These are phyloP conservation scores for Jacana jacana DNA, from an alignment of 2,113 vertebrate genomes.

Conservation along the genomic window DNA sequence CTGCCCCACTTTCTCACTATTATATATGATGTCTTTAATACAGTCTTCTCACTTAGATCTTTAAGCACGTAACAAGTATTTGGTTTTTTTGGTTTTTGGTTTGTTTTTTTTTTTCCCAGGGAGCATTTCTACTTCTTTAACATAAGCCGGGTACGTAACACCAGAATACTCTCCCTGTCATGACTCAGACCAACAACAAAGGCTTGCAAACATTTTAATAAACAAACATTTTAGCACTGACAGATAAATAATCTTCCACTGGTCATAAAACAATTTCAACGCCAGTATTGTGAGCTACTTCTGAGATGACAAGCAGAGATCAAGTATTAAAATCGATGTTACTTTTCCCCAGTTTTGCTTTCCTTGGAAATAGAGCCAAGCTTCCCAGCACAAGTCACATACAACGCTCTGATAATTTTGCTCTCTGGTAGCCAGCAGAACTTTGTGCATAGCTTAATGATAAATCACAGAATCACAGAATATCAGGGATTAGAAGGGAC, in stretches of 20 bases:
- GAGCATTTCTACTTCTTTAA: neutral
- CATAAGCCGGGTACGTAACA: neutral
- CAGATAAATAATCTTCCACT: neutral
- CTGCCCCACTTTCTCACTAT: neutral
- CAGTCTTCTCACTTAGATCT: accelerated
- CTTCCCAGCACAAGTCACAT: neutral
- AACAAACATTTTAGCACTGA: neutral
- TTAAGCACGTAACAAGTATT: neutral
- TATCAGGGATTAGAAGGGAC: too few species aligned
- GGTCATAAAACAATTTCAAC: neutral
- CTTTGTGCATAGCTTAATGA: neutral
- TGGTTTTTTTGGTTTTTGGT: too few species aligned
- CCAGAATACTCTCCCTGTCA: neutral
- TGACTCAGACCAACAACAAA: neutral
- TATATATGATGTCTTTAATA: neutral
- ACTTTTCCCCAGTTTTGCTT: neutral
- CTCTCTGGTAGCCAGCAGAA: neutral
- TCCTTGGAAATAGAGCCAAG: neutral
- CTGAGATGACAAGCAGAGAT: neutral
- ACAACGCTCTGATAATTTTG: neutral
- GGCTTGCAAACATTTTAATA: neutral
- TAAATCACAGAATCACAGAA: too few species aligned
- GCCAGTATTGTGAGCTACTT: neutral
- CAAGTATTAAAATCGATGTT: neutral
- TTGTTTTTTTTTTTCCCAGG: neutral